phyloP scores from a whole-genome alignment of 2,113 vertebrate genomes.

The Eleginops maclovinus region DNA sequence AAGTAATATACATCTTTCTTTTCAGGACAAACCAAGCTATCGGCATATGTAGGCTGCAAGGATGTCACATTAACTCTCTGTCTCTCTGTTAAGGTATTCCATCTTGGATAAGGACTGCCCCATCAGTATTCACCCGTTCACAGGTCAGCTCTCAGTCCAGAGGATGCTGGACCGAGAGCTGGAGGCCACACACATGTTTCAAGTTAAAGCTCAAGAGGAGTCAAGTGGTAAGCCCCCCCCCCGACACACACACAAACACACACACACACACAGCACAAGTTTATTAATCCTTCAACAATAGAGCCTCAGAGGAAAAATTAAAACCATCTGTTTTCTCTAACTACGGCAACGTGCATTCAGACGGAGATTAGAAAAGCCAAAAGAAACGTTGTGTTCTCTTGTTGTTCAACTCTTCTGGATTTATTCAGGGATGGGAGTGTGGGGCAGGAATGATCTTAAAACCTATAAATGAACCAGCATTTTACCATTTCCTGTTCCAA shows the following conservation, averaged over 20 bases:
- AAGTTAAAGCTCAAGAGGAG: conserved; percentile 90
- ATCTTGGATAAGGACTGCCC: conserved; percentile 84
- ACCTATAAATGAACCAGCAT: no score
- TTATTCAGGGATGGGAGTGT: conserved; percentile 32
- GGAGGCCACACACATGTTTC: conserved; percentile 85
- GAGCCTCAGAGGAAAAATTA: conserved; percentile 49
- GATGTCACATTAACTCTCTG: no score
- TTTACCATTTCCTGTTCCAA: no score
- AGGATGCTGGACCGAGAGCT: conserved; percentile 90
- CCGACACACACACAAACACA: conserved; percentile 8
- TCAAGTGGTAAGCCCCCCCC: conserved; percentile 73
- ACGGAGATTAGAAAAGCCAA: conserved; percentile 14
- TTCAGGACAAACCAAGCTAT: no score
- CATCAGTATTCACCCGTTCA: conserved; percentile 76
- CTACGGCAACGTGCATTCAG: conserved; percentile 19
- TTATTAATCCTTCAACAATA: conserved; percentile 70
- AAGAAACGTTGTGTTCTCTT: conserved; percentile 33
- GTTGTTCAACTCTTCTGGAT: conserved; percentile 20
- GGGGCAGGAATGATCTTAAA: no score
- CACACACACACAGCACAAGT: background rate
- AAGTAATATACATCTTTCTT: no score
- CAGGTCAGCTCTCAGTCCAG: conserved; percentile 85
- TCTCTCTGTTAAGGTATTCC: conserved; percentile 83
- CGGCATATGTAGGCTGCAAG: no score
- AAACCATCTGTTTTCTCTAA: conserved; percentile 58